phyloP scores from a whole-genome alignment of 2,888 invertebrate species.

The Cotesia congregata region DNA sequence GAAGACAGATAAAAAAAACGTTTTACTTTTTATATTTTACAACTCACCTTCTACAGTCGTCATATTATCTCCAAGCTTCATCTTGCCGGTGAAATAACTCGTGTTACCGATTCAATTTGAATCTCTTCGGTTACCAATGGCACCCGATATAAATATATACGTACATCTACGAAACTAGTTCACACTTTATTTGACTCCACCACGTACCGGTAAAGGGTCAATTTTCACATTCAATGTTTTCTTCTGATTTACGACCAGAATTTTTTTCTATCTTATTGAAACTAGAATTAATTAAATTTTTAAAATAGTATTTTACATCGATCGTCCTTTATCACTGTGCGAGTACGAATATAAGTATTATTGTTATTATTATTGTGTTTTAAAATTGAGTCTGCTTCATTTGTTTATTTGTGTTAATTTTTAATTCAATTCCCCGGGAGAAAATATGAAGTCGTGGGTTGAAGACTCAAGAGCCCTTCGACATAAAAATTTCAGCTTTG shows the following conservation, averaged over 20 bases:
- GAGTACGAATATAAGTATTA: background rate
- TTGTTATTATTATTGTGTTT: background rate
- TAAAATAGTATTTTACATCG: background rate
- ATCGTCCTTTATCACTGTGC: background rate
- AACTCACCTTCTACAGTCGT: constrained; percentile 62
- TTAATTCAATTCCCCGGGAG: background rate
- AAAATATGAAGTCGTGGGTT: background rate
- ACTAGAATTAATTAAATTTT: background rate
- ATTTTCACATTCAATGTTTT: background rate
- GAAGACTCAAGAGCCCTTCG: background rate
- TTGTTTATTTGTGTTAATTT: background rate
- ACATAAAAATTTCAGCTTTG: background rate
- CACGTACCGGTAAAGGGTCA: background rate
- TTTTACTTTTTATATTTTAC: background rate
- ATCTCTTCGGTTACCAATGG: constrained; percentile 34
- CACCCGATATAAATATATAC: constrained; percentile 2
- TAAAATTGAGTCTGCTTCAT: background rate
- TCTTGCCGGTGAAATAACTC: constrained; percentile 47
- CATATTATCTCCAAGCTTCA: constrained; percentile 65
- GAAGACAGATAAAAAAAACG: background rate
- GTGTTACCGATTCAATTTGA: constrained; percentile 41
- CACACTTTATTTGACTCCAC: background rate
- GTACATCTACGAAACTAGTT: background rate
- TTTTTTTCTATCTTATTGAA: background rate
- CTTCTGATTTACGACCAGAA: background rate